phyloP scores from a whole-genome alignment of 2,888 invertebrate genomes.

The Cephus nigrinus region DNA sequence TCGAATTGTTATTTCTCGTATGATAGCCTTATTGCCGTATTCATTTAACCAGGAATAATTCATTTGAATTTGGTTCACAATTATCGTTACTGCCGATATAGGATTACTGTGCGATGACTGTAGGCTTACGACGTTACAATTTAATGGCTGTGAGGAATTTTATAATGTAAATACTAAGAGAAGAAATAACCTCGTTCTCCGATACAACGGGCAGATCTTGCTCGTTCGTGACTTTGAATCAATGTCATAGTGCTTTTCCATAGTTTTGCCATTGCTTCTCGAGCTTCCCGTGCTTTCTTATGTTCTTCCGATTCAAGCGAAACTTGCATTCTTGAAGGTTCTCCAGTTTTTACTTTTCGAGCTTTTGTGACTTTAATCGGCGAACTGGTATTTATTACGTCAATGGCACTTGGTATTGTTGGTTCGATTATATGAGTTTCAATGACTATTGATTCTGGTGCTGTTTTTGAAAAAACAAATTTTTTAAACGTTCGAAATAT shows the following conservation, averaged over 20 bases:
- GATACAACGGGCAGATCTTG: conserved; percentile 40
- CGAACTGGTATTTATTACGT: neutral
- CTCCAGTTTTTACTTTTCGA: conserved; percentile 5
- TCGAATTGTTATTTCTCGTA: neutral
- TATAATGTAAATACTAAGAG: neutral
- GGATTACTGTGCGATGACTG: neutral
- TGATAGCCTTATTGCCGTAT: neutral
- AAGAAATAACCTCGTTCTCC: conserved; percentile 31
- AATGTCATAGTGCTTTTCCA: conserved; percentile 35
- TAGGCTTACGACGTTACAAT: neutral
- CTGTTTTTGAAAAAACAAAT: neutral
- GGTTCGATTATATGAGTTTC: neutral
- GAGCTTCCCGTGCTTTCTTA: conserved; percentile 30
- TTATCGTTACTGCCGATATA: neutral
- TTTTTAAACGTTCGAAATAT: neutral
- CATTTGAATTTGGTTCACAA: neutral
- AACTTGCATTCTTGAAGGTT: neutral
- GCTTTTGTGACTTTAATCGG: neutral
- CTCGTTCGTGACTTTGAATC: conserved; percentile 53
- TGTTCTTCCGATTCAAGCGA: conserved; percentile 26
- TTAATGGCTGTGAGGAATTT: neutral
- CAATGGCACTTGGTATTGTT: neutral
- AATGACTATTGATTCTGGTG: neutral
- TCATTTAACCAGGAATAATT: neutral
- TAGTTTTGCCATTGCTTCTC: conserved; percentile 17